Evolutionary conservation across 2,888 invertebrate species (phyloP), one percentile per base, ranked within the genome.

Genomic region (Argyresthia albistria): DNA sequence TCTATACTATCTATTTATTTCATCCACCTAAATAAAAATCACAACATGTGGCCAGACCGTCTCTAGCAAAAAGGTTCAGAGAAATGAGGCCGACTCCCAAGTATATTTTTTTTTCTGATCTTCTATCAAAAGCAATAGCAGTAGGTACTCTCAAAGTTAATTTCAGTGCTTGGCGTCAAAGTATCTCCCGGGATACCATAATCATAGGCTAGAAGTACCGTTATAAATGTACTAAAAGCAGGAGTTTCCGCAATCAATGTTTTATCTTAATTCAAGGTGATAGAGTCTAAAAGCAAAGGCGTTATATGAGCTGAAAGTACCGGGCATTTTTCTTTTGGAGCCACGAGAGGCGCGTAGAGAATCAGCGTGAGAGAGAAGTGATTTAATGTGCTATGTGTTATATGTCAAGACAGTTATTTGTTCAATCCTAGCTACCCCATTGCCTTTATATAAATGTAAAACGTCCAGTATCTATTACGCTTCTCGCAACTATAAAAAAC

Each of bases 131-230:
- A 14, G 14, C 45, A 45, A 15, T 45, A 14, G 43, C n/a, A n/a
- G n/a, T n/a, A 43, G 14, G 43, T 12, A 45, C 45, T 45, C 16
- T 45, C 45, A 4, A 45, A 45, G 15, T 45, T 45, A 45, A 45
- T 45, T 45, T 9, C 45, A 45, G 15, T 14, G 8, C 45, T 14
- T 4, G 45, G 45, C 25, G 25, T 25, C 3, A 25, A 25, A 25
- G 25, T 25, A 25, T 25, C 25, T 25, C 25, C 45, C 45, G 16
- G n/a, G 47, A 47, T 4, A 8, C n/a, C 12, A 35, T 35, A 47
- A 47, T 47, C 25, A 47, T 35, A 47, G 47, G 12, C 47, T n/a
- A 12, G 36, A n/a, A 47, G 47, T 35, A 35, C 47, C n/a, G 47
- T 35, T 47, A 45, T n/a, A 10, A 25, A 25, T 39, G 10, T 8